Base-by-base conservation (phyloP, 1,140 invertebrate genomes). In the Wiebesia pumilae region DNA sequence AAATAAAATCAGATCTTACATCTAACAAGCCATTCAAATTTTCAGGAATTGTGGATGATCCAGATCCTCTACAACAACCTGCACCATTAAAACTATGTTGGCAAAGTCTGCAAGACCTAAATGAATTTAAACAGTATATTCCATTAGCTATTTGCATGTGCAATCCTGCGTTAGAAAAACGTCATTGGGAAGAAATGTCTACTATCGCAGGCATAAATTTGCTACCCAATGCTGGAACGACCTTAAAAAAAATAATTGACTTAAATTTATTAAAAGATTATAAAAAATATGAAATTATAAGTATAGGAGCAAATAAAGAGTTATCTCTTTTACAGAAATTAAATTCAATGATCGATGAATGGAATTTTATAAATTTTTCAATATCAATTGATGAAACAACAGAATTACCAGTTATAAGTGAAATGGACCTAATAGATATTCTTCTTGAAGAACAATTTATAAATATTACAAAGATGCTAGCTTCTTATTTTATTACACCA, bases 151-250 rank as follows among this genome's bases (percentile, higher is more conserved):
- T 93, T 40, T 96, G 96, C 27, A 92, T 97, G 88, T 97, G 96
- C 89, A 97, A 97, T 93, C 95, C 95, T 58, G 96, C 95, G 19
- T 90, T 97, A 30, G 91, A 94, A n/a, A 91, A 95, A 65, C 93
- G 96, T 30, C 96, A 97, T 90, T 97, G 96, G 97, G 91, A 95
- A 12, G 95, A 96, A 91, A 96, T 97, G 93, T 96, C 96, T 0
- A 91, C 94, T 40, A 95, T 96, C 71, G 94, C 95, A n/a, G 95
- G 95, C 12, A 94, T 94, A 84, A 94, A 96, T 90, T 92, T 97
- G 10, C 95, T 95, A 0, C 96, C 96, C 4, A 95, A 96, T 93
- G 93, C 96, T 88, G 94, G 96, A 69, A 94, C 95, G 1, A 96
- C 95, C 85, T 90, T 97, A 30, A 90, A 92, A 65, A 96, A 96